A percentile compares a stretch with the other conserved stretches of the same genome.
Conservation (phyloP, 2,113 vertebrate genomes). For the Protomyctophum bolini region DNA sequence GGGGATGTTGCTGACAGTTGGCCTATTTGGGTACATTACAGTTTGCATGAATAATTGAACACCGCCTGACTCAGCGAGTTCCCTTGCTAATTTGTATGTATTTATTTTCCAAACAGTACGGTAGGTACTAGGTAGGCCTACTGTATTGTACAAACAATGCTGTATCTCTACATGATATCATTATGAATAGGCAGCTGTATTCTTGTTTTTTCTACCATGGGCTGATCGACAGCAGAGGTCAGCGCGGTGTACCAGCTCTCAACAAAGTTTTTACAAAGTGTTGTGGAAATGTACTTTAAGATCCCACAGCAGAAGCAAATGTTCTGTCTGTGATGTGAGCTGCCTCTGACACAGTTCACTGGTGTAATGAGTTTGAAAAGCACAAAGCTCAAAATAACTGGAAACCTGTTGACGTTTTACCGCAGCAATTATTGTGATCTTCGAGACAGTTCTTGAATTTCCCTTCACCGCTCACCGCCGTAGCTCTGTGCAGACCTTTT, state of each 20-base stretch:
- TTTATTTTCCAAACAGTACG: no score
- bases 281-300: not conserved
- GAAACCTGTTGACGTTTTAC: not conserved
- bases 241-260: not conserved
- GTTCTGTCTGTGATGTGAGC: no score
- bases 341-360: no score
- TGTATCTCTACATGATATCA: not conserved
- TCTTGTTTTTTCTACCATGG: not conserved
- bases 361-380: not conserved
- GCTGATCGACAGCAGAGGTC: not conserved
- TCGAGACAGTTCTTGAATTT: constrained; percentile 22
- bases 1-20: no score
- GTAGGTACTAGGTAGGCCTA: no score
- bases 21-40: no score
- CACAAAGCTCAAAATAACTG: not conserved
- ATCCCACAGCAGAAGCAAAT: no score
- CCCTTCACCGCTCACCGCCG: no score
- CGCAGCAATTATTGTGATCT: constrained; percentile 33
- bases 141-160: not conserved
- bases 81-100: no score
- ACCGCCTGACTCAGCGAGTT: no score
- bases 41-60: no score
- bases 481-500: no score
- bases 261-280: not conserved
- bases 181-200: not conserved